phyloP scores from a whole-genome alignment of 2,113 vertebrate species.

The Saccopteryx bilineata region DNA sequence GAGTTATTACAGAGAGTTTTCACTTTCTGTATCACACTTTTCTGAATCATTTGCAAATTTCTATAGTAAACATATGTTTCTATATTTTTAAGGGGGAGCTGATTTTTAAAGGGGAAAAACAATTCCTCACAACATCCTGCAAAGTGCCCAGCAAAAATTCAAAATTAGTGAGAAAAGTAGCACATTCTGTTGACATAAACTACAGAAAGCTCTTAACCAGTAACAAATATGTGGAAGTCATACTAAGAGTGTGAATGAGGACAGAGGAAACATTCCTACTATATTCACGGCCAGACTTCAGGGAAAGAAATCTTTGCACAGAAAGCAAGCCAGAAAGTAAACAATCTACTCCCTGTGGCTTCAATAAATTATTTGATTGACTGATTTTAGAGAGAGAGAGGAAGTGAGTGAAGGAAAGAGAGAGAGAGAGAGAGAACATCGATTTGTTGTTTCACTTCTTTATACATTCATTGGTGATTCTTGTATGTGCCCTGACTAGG shows the following conservation, averaged over 20 bases:
- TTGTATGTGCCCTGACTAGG: too few relatives aligned
- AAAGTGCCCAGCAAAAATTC: not conserved
- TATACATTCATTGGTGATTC: too few relatives aligned
- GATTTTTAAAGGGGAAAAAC: not conserved
- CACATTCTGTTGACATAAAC: not conserved
- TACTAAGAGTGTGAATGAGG: constrained; percentile 4
- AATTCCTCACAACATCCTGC: not conserved
- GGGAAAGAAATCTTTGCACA: constrained; percentile 24
- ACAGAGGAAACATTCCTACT: constrained; percentile 39
- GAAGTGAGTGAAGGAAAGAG: too few relatives aligned
- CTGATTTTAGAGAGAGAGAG: too few relatives aligned
- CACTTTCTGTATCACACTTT: not conserved
- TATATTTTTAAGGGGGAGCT: not conserved
- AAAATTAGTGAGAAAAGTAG: constrained; percentile 25
- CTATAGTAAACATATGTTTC: not conserved
- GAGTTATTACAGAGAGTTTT: not conserved
- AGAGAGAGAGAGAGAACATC: too few relatives aligned
- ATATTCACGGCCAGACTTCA: constrained; percentile 44
- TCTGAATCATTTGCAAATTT: constrained; percentile 29
- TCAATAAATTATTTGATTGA: not conserved
- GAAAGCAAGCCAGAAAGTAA: constrained; percentile 57
- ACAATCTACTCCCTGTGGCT: not conserved
- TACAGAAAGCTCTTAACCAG: constrained; percentile 10
- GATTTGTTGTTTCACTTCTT: too few relatives aligned
- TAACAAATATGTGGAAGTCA: constrained; percentile 36